phyloP scores from a whole-genome alignment of 2,113 vertebrate species.

The Pachyramphus minor region DNA sequence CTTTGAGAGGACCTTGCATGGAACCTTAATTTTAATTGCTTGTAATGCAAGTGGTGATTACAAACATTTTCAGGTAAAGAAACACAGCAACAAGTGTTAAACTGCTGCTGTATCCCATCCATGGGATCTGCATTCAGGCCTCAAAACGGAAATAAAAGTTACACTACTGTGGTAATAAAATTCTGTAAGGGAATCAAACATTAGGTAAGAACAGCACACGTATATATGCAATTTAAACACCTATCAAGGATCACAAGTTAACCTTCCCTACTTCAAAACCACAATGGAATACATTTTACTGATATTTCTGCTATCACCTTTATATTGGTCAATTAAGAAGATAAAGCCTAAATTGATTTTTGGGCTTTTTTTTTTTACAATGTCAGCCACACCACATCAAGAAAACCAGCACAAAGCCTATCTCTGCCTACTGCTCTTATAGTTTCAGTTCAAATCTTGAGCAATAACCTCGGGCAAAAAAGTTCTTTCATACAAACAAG shows the following conservation, averaged over 20 bases:
- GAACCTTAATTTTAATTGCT: background rate
- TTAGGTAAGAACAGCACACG: background rate
- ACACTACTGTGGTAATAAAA: background rate
- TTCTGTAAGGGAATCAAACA: background rate
- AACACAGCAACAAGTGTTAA: background rate
- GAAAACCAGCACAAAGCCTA: background rate
- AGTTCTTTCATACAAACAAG: background rate
- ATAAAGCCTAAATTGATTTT: background rate
- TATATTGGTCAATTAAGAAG: background rate
- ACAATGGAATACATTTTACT: background rate
- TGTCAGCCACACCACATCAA: background rate
- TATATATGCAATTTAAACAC: background rate
- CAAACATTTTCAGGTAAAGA: background rate
- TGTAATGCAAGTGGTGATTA: background rate
- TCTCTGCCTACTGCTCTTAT: background rate
- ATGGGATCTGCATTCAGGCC: background rate
- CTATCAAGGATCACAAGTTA: background rate
- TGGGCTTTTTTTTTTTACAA: background rate
- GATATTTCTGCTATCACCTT: background rate
- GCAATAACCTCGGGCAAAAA: background rate
- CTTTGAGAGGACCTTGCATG: background rate
- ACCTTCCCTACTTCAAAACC: background rate
- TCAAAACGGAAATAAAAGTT: background rate
- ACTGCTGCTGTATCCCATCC: background rate
- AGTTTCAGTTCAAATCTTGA: background rate